These are phyloP conservation scores for Ceriagrion tenellum DNA, from an alignment of 2,888 invertebrate species.

Conservation along the genomic window DNA sequence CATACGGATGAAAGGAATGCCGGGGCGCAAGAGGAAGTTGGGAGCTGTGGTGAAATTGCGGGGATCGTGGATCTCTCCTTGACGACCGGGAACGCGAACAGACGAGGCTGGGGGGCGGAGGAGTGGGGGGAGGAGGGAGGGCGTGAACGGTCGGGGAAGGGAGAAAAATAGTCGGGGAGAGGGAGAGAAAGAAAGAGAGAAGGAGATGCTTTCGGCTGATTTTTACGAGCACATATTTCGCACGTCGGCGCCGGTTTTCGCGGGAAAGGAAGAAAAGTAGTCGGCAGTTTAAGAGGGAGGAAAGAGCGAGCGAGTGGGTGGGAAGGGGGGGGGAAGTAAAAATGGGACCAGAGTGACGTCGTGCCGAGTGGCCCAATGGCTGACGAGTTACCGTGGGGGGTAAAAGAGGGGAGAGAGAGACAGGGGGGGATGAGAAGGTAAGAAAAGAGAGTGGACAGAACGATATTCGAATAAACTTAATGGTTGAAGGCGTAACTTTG, in stretches of 20 bases:
- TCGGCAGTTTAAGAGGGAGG: not conserved
- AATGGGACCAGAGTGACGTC: not conserved
- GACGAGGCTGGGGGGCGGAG: not conserved
- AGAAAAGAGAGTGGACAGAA: no score
- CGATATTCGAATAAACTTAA: no score
- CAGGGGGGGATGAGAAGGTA: no score
- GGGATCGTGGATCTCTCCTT: not conserved
- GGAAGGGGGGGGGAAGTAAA: not conserved
- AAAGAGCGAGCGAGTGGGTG: not conserved
- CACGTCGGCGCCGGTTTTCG: conserved; percentile 38
- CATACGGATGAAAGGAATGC: not conserved
- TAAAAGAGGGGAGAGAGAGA: no score
- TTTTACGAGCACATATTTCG: conserved; percentile 55
- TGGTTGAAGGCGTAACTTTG: no score
- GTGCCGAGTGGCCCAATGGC: not conserved
- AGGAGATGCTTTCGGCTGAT: not conserved
- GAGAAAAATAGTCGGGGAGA: not conserved
- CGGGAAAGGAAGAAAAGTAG: not conserved
- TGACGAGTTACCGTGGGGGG: not conserved
- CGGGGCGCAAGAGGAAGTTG: not conserved
- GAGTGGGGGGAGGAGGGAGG: not conserved
- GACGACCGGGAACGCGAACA: not conserved
- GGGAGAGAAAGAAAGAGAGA: not conserved
- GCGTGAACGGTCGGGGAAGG: not conserved
- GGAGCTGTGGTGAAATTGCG: not conserved